Conservation (phyloP, 2,888 invertebrate genomes). For the Philopedon plagiatum region DNA sequence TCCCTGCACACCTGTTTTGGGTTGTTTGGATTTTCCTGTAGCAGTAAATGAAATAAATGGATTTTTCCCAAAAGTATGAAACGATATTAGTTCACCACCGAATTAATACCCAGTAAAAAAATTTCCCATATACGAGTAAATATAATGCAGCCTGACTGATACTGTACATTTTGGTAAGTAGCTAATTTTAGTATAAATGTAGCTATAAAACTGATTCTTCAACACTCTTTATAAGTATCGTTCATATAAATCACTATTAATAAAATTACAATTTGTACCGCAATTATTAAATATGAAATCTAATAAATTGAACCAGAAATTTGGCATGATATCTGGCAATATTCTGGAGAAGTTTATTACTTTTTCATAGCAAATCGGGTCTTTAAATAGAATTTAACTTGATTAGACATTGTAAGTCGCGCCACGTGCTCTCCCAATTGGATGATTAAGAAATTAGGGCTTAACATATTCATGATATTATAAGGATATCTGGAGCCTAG, state of each 20-base stretch:
- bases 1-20: too few relatives aligned
- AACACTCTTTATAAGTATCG: not conserved
- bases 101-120: too few relatives aligned
- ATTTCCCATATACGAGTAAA: too few relatives aligned
- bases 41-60: too few relatives aligned
- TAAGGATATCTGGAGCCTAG: too few relatives aligned
- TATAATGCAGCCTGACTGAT: too few relatives aligned
- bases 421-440: not conserved
- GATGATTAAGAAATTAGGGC: conserved; percentile 3
- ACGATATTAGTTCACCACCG: too few relatives aligned
- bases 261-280: not conserved
- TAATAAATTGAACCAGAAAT: conserved; percentile 5
- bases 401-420: conserved; percentile 11
- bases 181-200: too few relatives aligned
- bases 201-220: too few relatives aligned
- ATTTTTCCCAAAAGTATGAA: too few relatives aligned
- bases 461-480: not conserved
- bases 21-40: too few relatives aligned
- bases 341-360: conserved; percentile 16
- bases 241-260: not conserved
- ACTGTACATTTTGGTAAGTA: too few relatives aligned
- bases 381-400: conserved; percentile 14
- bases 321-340: conserved; percentile 15
- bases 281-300: not conserved
- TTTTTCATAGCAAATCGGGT: not conserved